These are phyloP conservation scores for Bombus superbus DNA, from an alignment of 1,140 invertebrate genomes.

Conservation along the genomic window DNA sequence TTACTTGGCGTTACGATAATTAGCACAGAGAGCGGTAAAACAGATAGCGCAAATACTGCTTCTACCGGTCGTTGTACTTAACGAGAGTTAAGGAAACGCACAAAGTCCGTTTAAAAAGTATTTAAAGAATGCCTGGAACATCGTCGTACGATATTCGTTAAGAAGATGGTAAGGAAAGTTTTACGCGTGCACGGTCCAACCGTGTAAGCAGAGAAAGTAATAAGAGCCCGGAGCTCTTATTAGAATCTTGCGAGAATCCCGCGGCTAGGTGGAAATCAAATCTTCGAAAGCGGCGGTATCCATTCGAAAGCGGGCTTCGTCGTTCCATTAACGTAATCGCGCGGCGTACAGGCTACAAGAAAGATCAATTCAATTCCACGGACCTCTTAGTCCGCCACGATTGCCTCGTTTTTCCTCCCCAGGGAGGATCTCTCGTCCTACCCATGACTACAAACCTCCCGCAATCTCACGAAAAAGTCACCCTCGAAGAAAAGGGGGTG, in stretches of 20 bases:
- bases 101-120: no score
- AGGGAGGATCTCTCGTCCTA: not conserved
- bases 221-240: not conserved
- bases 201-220: not conserved
- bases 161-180: not conserved
- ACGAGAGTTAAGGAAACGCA: no score
- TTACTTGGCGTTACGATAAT: no score
- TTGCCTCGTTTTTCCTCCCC: slow-evolving; percentile 18
- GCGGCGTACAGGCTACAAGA: slow-evolving; percentile 9
- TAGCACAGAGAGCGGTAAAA: no score
- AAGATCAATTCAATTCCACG: slow-evolving; percentile 41
- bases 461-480: slow-evolving; percentile 26
- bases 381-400: slow-evolving; percentile 7
- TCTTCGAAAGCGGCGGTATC: not conserved
- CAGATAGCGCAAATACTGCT: no score
- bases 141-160: not conserved
- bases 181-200: not conserved
- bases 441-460: no score
- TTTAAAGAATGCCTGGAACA: no score
- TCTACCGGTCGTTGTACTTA: no score
- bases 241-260: not conserved
- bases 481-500: not conserved
- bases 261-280: slow-evolving; percentile 8
- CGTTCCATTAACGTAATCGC: slow-evolving; percentile 48
- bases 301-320: not conserved